Conservation (phyloP, 2,888 invertebrate species). For the Erynnis tages region DNA sequence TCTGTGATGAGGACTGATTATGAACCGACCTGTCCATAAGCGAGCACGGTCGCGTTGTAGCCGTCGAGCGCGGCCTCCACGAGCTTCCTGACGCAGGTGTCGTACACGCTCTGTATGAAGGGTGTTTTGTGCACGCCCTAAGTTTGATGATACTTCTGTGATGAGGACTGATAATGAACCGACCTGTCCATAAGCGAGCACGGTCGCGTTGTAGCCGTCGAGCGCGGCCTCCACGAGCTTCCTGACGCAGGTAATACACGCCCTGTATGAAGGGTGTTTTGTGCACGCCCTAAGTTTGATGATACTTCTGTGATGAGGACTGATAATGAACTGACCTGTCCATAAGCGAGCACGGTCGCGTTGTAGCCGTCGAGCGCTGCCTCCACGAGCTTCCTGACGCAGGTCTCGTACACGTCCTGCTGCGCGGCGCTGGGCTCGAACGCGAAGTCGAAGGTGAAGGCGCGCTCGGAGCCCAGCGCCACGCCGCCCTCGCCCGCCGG, state of each 20-base stretch:
- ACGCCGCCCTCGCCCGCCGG: conserved; percentile 95
- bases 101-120: conserved; percentile 90
- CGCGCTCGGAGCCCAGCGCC: conserved; percentile 94
- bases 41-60: conserved; percentile 98
- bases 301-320: neutral
- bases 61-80: conserved; percentile 97
- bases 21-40: conserved; percentile 92
- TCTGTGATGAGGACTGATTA: too few species aligned
- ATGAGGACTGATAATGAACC: too few species aligned
- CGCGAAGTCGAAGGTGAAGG: conserved; percentile 98
- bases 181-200: too few species aligned
- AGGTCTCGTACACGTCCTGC: conserved; percentile 89
- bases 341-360: conserved; percentile 98
- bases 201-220: too few species aligned
- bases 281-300: neutral
- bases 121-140: too few species aligned
- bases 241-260: too few species aligned
- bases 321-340: conserved; percentile 85
- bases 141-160: too few species aligned
- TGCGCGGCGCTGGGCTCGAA: conserved; percentile 91
- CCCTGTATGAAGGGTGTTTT: neutral
- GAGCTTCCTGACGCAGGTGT: conserved; percentile 90
- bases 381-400: conserved; percentile 93
- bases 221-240: too few species aligned
- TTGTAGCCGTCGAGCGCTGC: conserved; percentile 98